These are phyloP conservation scores for Meloidogyne floridensis DNA, from an alignment of 1,140 invertebrate species.

Conservation along the genomic window DNA sequence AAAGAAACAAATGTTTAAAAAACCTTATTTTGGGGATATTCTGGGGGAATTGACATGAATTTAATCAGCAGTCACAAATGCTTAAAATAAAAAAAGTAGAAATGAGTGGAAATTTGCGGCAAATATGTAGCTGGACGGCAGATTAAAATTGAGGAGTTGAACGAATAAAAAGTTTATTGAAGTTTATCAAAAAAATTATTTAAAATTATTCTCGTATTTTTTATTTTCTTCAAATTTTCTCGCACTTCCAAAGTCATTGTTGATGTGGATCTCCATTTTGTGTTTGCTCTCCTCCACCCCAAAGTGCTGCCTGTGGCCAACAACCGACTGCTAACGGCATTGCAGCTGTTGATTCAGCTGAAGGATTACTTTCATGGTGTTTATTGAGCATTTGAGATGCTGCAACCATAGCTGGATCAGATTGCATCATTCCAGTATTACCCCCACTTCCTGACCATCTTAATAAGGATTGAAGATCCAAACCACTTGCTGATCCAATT, in stretches of 20 bases:
- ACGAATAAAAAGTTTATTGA: conserved; percentile 4
- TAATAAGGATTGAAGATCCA: neutral
- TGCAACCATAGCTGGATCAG: neutral
- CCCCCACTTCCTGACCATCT: neutral
- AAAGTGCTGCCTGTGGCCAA: neutral
- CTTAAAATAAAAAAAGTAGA: no score
- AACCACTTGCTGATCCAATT: neutral
- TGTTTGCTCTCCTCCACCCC: neutral
- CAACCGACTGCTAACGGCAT: neutral
- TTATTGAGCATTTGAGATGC: neutral
- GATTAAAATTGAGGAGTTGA: neutral
- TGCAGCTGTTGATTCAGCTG: neutral
- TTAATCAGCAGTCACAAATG: no score
- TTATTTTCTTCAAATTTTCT: conserved; percentile 10
- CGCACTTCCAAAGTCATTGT: neutral
- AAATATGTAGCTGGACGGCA: neutral
- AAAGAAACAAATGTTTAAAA: no score
- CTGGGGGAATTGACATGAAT: no score
- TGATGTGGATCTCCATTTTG: neutral
- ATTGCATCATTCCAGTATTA: neutral
- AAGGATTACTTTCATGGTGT: neutral
- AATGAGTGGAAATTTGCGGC: no score
- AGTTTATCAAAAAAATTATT: neutral
- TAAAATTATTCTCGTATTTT: neutral
- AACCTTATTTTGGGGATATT: no score